Base-by-base conservation (phyloP, 2,113 vertebrate species). In the Tapirus terrestris region DNA sequence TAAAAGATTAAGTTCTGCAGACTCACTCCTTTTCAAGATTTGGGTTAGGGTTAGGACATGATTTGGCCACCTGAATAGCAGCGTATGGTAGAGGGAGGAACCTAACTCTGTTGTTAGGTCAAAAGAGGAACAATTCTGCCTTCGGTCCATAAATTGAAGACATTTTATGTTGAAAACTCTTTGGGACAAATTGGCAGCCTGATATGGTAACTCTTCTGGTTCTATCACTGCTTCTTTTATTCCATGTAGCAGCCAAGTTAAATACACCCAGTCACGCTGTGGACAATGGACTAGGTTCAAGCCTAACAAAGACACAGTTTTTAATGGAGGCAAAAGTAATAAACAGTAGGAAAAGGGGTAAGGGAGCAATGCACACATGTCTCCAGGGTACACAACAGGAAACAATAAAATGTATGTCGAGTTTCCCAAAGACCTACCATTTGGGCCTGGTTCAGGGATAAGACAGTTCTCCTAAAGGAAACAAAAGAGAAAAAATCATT, bases 381-480 rank as follows among this genome's bases (percentile, higher is more conserved):
- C 70, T 88, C 72, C 65, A 87, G 53, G 56, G 10, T 29, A 86
- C 96, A 93, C 45, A 70, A 85, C 33, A 76, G 45, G 1, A 82
- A 70, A 83, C 58, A 51, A 48, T 0, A 97, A 96, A 84, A 11
- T 20, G 5, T 16, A 88, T 92, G n/a, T 12, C 53, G 6, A 25
- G 12, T 70, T 81, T 70, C 18, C 80, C 65, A 60, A 82, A 20
- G 27, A 99, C 99, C 73, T 98, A 99, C 99, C 99, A 97, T 98
- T 96, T 73, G 98, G 98, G 82, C 98, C 98, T 0, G 99, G 99
- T 79, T 99, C 99, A 2, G 99, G 99, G 29, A 99, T 27, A 10
- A 99, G 98, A 63, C 98, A 99, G 83, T 98, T 98, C 97, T 99
- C 99, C 99, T 99, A 72, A 51, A 96, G 97, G 43, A 98, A 93